Conservation (phyloP, 2,113 vertebrate species). For the Petroica traversi region DNA sequence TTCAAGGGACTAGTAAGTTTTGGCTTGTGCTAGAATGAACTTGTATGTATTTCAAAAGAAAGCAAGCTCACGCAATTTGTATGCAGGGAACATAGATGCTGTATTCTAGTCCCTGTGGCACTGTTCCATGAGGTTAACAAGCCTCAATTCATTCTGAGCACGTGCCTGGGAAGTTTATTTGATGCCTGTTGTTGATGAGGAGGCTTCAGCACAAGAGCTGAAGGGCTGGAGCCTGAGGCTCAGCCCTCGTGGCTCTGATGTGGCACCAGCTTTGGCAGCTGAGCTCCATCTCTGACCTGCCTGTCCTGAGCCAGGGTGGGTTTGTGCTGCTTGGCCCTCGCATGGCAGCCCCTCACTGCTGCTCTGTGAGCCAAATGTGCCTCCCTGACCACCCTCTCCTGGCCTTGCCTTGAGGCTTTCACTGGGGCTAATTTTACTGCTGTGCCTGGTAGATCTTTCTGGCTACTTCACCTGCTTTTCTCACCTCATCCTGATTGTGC, state of each 20-base stretch:
- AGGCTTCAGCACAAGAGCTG: not conserved
- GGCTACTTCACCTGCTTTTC: not conserved
- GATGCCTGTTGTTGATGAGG: not conserved
- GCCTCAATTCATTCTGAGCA: not conserved
- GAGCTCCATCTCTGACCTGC: not conserved
- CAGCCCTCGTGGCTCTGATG: not conserved
- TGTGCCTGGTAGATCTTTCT: not conserved
- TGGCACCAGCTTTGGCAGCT: not conserved
- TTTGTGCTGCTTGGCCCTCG: not conserved
- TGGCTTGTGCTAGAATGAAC: not conserved
- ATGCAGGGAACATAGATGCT: not conserved
- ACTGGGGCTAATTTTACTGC: not conserved
- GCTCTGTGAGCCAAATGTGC: rapidly evolving
- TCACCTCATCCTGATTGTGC: rapidly evolving
- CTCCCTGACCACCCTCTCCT: not conserved
- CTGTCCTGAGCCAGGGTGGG: not conserved
- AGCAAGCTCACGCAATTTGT: not conserved
- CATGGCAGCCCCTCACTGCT: not conserved
- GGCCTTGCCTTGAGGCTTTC: not conserved
- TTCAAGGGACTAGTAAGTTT: not conserved
- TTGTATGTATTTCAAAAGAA: not conserved
- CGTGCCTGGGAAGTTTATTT: not conserved
- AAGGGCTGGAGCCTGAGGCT: not conserved
- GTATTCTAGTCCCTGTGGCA: not conserved
- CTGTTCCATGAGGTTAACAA: not conserved